Evolutionary conservation across 1,140 invertebrate genomes (phyloP).

Genomic region (Phenacoccus solenopsis): DNA sequence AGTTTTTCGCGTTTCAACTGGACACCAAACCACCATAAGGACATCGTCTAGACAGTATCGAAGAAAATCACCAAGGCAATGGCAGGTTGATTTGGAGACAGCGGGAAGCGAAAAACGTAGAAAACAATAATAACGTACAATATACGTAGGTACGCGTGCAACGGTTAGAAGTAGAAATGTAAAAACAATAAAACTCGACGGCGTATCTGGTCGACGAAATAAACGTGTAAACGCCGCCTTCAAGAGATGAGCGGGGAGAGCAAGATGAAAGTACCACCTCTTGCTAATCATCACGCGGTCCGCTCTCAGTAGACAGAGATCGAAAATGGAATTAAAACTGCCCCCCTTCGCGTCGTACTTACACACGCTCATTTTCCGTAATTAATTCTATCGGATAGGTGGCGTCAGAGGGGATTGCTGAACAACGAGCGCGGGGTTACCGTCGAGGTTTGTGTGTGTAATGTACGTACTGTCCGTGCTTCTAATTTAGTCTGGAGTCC

Average conservation of each 20-base stretch:
- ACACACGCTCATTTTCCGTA: conserved; percentile 13
- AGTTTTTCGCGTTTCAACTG: no score
- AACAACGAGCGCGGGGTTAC: neutral
- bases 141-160: no score
- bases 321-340: conserved; percentile 15
- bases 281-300: neutral
- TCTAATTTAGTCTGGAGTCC: conserved; percentile 13
- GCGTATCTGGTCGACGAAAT: no score
- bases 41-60: no score
- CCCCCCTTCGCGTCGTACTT: conserved; percentile 1
- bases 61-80: no score
- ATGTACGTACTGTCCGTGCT: conserved; percentile 15
- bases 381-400: conserved; percentile 3
- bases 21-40: no score
- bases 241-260: neutral
- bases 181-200: no score
- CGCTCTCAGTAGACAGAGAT: neutral
- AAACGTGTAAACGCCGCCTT: neutral
- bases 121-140: no score
- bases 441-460: neutral
- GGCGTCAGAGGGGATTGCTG: neutral
- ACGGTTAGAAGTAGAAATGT: no score
- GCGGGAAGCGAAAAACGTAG: no score
- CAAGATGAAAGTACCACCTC: neutral
- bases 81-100: no score